Evolutionary conservation across 2,797 vertebrate species (phyloP), one percentile per base, ranked within the genome.

Genomic region (Enteromius afrohamiltoni): DNA sequence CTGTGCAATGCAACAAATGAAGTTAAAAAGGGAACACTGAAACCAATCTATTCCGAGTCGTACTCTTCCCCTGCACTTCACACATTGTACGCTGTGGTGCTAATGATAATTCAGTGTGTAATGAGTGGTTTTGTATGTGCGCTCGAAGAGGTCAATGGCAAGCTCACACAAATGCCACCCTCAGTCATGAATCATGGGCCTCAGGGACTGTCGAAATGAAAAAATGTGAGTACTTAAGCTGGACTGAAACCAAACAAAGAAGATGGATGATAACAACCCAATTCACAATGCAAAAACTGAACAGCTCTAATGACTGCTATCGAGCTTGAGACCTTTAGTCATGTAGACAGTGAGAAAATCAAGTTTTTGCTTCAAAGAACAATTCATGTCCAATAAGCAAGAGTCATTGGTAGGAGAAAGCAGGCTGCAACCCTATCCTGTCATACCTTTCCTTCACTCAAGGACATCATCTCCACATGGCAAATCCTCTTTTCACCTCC

Each of bases 81-180:
- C 73, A 83, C 26, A 69, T 47, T 68, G 80, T 83, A 49, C 26
- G 19, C 51, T 91, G 89, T 78, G 74, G 86, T 90, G 86, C 85
- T 86, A 91, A 84, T 87, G 88, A 92, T 91, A 87, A 89, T 83
- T 90, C 82, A 51, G 77, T 82, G 74, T 87, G 87, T 92, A 91
- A 93, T 93, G 89, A 91, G 89, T 58, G 73, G 71, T 79, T 51
- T 40, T 83, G 86, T 79, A 68, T 86, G 84, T 85, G 88, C 77
- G 83, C 81, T 74, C 81, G 77, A 80, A 83, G 77, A 88, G 87
- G 91, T 90, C 86, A 88, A 23, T 71, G 77, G 51, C 82, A 65
- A 74, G n/a, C 37, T 29, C 75, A 71, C 53, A 83, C 75, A 78
- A 83, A 83, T 78, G 82, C 75, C 75, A 78, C 82, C 75, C 75